A percentile compares a stretch with the other conserved stretches of the same genome.
phyloP scores from a whole-genome alignment of 2,888 invertebrate genomes.

The Chirona hameri region DNA sequence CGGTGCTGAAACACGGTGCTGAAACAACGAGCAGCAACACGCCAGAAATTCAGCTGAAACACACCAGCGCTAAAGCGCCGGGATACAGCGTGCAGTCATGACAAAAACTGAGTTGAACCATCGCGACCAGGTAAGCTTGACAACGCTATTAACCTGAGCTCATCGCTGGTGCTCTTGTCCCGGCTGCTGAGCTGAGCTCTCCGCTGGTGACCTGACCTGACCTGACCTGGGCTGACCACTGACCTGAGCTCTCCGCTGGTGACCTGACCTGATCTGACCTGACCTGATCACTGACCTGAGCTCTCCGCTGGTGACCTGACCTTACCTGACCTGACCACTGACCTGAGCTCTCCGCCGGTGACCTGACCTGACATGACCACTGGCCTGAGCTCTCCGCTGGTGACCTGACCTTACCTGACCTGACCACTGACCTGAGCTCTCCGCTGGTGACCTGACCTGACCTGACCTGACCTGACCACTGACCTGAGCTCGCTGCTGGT shows the following conservation, averaged over 20 bases:
- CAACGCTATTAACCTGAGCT: no score
- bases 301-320: conserved; percentile 43
- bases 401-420: conserved; percentile 35
- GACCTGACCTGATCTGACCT: conserved; percentile 35
- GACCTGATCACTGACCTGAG: conserved; percentile 42
- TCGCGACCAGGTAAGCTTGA: no score
- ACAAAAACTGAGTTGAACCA: no score
- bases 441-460: neutral
- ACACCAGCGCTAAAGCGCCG: no score
- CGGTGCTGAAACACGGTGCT: no score
- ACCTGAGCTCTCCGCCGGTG: neutral
- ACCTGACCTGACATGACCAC: conserved; percentile 26
- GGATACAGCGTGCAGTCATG: no score
- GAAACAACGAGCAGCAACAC: no score
- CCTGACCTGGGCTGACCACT: no score
- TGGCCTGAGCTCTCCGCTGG: conserved; percentile 45
- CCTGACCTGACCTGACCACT: conserved; percentile 33
- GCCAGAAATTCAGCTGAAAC: no score
- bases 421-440: neutral
- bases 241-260: conserved; percentile 45
- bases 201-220: conserved; percentile 40
- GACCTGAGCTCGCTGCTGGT: conserved; percentile 45
- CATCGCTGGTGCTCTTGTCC: no score
- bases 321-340: neutral
- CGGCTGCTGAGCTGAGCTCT: conserved; percentile 44